phyloP scores from a whole-genome alignment of 92 coral and sea anemone genomes.

The Palythoa heliodiscus region DNA sequence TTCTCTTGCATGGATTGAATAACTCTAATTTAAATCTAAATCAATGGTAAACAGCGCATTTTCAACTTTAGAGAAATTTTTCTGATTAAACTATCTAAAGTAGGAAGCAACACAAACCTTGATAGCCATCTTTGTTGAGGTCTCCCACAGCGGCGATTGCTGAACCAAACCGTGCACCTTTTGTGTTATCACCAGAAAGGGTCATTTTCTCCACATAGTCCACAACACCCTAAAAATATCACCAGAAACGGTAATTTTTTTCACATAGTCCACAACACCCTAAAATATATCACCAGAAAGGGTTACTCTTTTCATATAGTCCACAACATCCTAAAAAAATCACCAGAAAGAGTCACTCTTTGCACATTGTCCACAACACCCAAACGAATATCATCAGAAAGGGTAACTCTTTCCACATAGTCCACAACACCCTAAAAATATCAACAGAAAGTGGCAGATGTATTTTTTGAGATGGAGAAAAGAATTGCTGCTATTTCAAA shows the following conservation, averaged over 20 bases:
- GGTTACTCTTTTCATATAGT: constrained; percentile 42
- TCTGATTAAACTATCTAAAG: no score
- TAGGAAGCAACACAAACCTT: background rate
- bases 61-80: background rate
- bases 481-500: no score
- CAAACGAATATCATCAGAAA: constrained; percentile 72
- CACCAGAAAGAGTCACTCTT: no score
- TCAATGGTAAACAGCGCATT: no score
- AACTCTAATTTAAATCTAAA: no score
- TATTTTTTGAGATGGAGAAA: no score
- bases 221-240: constrained; percentile 63
- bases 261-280: no score
- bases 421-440: constrained; percentile 65
- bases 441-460: no score
- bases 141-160: constrained; percentile 88
- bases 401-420: constrained; percentile 48
- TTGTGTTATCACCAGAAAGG: constrained; percentile 68
- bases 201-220: constrained; percentile 47
- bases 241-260: no score
- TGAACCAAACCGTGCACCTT: constrained; percentile 81
- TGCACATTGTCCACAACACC: no score
- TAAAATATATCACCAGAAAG: constrained; percentile 61
- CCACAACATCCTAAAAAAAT: constrained; percentile 68
- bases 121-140: constrained; percentile 75
- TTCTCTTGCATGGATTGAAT: no score